Percentiles rank a stretch among this genome's conserved stretches.
These are phyloP conservation scores for Zygogramma bicolorata DNA, from an alignment of 2,888 invertebrate species.

Conservation along the genomic window DNA sequence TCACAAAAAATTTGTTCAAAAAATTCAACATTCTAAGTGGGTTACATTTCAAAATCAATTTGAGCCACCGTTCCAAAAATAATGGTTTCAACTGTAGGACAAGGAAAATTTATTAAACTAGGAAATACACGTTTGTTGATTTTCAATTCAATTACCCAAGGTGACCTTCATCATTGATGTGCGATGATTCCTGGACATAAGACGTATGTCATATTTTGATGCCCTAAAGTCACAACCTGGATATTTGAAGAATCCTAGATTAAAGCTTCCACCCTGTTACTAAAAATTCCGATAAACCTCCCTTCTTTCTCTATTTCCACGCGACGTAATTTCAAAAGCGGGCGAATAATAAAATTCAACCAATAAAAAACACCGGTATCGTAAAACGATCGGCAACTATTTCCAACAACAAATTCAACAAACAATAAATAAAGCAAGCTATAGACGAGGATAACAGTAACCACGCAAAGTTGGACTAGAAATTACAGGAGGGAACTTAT, in stretches of 20 bases:
- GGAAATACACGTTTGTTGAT: too few relatives aligned
- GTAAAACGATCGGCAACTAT: slow-evolving; percentile 24
- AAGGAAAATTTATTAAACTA: too few relatives aligned
- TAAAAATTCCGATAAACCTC: too few relatives aligned
- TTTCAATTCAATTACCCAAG: too few relatives aligned
- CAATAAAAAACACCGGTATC: slow-evolving; percentile 16
- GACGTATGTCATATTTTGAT: neutral
- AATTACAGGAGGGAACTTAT: slow-evolving; percentile 67
- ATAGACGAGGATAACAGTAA: slow-evolving; percentile 58
- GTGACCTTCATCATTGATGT: too few relatives aligned
- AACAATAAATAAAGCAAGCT: slow-evolving; percentile 49
- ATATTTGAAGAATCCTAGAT: too few relatives aligned
- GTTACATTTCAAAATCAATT: neutral
- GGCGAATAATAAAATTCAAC: slow-evolving; percentile 5
- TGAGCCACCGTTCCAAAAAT: neutral
- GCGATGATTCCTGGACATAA: too few relatives aligned
- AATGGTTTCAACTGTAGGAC: neutral
- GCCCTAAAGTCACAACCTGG: neutral
- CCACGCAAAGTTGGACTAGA: slow-evolving; percentile 65
- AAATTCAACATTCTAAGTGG: neutral
- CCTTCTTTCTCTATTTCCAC: too few relatives aligned
- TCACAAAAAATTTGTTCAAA: neutral
- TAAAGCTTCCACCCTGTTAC: too few relatives aligned
- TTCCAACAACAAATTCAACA: slow-evolving; percentile 51
- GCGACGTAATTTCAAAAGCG: too few relatives aligned